Evolutionary conservation across 2,113 vertebrate species (phyloP), one percentile per base, ranked within the genome.

Genomic region (Pseudorectes ferrugineus): DNA sequence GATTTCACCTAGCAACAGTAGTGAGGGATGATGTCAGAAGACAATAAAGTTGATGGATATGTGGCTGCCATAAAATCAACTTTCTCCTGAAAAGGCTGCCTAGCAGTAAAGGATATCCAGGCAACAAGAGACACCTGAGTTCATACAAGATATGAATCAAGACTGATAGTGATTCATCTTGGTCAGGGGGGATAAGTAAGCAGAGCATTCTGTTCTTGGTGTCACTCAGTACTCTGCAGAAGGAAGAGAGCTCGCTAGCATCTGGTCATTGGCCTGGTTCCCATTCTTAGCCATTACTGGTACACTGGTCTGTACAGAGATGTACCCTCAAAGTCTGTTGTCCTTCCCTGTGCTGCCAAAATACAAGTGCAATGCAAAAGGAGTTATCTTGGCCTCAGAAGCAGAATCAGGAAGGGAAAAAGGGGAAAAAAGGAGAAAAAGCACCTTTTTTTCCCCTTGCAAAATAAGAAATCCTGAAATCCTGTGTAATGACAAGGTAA

Each of bases 1-100:
- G 45, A 73, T 42, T 82, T 79, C 66, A 92, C 42, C 43, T 35
- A 88, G 65, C 76, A 87, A 68, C 75, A 74, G 76, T 33, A 59
- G 13, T 43, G 70, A 93, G 33, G 31, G 14, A 61, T 87, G 46
- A 88, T 82, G 42, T 84, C 29, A 92, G 57, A 93, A 86, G 61
- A 73, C 67, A 85, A 79, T 73, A 65, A 96, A 88, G 46, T 12
- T 88, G 70, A 90, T 85, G 74, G 40, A 92, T 95, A 63, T 85
- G 46, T 83, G 23, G 14, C 42, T 93, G 45, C 92, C 35, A 46
- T 89, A 31, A 89, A 91, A 94, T 65, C 40, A 84, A 15, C 38
- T 81, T 92, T 88, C 65, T 85, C 35, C 52, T 88, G 21, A 84
- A 92, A 89, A 73, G 29, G 18, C 31, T 88, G 63, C 78, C 74